Percentiles rank a stretch among this genome's conserved stretches.
Conservation (phyloP, 2,113 vertebrate genomes). For the Triplophysa tibetana region DNA sequence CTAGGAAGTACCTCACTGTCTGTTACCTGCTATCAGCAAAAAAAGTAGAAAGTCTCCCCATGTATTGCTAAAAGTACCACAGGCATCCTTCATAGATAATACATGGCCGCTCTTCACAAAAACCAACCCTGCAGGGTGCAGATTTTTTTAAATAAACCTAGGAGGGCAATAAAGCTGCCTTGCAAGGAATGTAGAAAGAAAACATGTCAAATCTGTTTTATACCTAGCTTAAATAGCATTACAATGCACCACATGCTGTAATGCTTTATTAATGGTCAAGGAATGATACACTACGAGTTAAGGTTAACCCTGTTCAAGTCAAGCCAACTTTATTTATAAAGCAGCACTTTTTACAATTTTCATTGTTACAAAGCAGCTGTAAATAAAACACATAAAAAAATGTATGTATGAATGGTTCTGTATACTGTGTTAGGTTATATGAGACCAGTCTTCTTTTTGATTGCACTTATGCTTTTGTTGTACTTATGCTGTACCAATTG, state of each 20-base stretch:
- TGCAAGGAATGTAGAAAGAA: constrained; percentile 40
- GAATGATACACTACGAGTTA: constrained; percentile 17
- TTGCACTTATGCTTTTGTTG: too few relatives aligned
- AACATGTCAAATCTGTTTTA: constrained; percentile 33
- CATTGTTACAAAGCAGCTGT: too few relatives aligned
- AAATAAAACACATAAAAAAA: too few relatives aligned
- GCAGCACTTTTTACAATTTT: too few relatives aligned
- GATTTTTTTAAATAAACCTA: constrained; percentile 21
- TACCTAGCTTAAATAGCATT: constrained; percentile 30
- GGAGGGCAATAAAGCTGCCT: constrained; percentile 30
- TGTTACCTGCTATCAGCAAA: neutral
- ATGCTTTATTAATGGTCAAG: neutral
- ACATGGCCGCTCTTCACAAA: neutral
- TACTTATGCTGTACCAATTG: too few relatives aligned
- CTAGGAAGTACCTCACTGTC: neutral
- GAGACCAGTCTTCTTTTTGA: too few relatives aligned
- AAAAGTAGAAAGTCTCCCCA: neutral
- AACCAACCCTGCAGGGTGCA: neutral
- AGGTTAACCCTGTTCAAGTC: neutral
- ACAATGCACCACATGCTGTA: neutral
- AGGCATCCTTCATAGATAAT: neutral
- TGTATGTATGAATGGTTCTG: too few relatives aligned
- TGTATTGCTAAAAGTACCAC: neutral
- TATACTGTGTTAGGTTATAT: too few relatives aligned
- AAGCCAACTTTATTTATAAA: too few relatives aligned